Evolutionary conservation across 2,888 invertebrate species (phyloP), one percentile per base, ranked within the genome.

Genomic region (Ormia ochracea): DNA sequence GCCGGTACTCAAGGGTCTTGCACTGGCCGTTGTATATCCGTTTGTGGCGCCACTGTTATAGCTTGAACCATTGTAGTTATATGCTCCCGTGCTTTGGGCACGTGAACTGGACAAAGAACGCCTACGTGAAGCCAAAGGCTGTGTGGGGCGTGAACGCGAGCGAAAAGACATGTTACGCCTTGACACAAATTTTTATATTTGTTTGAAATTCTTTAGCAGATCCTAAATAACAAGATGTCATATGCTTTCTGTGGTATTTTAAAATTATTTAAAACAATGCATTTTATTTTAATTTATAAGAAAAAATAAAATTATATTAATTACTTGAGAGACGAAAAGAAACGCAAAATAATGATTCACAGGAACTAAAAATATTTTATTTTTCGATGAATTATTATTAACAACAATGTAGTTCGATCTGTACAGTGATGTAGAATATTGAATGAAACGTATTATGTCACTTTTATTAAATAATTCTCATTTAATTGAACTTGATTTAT

Each of bases 21-120:
- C 83, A n/a, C 83, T 79, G 10, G 84, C 69, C 73, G 82, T 63
- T 21, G 84, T 72, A 56, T 83, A 83, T 38, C 81, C 74, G 50
- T 74, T 82, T 43, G 83, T 78, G 19, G 73, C 36, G 7, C 83
- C 82, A 78, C 75, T 84, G 70, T 85, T 83, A 56, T 83, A 84
- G 31, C 72, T 73, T 14, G 81, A 80, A 31, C 85, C 84, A 77
- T 84, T 84, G 58, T 84, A 83, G 31, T 84, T 83, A 73, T 85
- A 85, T 43, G 84, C 84, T 9, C 72, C 78, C 0, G 78, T 45
- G 14, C 82, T 59, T 69, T 83, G 85, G 50, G 90, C 87, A 1
- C 91, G 90, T 0, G 92, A 91, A 70, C 91, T 92, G 88, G 88
- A 92, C 75, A 86, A 90, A 86, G 86, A 92, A 88, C 83, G 92